phyloP scores from a whole-genome alignment of 1,140 invertebrate species.

The Homarus americanus region DNA sequence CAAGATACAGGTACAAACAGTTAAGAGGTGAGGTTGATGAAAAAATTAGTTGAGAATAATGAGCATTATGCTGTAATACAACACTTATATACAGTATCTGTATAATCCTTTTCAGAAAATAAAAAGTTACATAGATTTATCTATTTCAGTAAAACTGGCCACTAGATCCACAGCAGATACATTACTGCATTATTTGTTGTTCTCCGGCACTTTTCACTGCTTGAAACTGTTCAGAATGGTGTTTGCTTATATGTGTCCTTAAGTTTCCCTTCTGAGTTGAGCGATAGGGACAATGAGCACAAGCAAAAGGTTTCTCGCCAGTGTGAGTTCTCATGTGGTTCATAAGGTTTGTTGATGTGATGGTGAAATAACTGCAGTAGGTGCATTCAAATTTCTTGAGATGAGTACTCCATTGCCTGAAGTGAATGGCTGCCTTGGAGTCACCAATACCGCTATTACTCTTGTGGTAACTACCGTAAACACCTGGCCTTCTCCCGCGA shows the following conservation, averaged over 20 bases:
- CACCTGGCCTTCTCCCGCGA: constrained; percentile 12
- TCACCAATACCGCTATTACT: constrained; percentile 11
- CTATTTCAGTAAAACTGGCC: no score
- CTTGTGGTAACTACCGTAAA: constrained; percentile 22
- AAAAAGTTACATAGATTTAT: no score
- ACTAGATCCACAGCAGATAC: no score
- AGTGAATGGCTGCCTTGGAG: constrained; percentile 2
- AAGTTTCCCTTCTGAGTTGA: constrained; percentile 53
- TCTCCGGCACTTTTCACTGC: neutral
- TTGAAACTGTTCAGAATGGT: neutral
- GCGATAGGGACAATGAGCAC: constrained; percentile 43
- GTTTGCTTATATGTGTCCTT: constrained; percentile 52
- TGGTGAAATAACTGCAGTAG: constrained; percentile 57
- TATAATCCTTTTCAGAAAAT: no score
- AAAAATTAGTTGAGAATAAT: no score
- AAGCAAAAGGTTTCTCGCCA: constrained; percentile 49
- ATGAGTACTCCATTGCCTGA: constrained; percentile 31
- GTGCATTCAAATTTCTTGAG: constrained; percentile 60
- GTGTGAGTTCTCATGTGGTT: constrained; percentile 50
- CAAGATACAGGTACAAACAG: no score
- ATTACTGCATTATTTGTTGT: neutral
- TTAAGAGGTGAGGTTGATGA: no score
- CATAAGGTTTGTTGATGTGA: constrained; percentile 48
- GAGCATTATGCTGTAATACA: no score
- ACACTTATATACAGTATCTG: no score